Evolutionary conservation across 2,888 invertebrate species (phyloP), one percentile per base, ranked within the genome.

Genomic region (Mythimna loreyi): DNA sequence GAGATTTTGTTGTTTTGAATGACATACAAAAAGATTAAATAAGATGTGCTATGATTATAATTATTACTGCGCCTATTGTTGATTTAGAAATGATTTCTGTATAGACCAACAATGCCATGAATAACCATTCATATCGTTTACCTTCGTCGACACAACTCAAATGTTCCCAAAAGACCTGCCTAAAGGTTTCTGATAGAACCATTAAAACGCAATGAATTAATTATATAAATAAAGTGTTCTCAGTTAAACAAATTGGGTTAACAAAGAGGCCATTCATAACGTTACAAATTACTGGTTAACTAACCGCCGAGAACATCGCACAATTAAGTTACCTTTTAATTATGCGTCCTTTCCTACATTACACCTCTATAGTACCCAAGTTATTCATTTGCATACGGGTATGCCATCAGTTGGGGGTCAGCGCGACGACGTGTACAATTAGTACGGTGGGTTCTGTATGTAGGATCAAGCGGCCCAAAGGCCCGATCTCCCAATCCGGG

Each of bases 351-450:
- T 72, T 72, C 73, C 57, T 75, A 72, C 68, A 69, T 79, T 73
- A 70, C 57, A 81, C 66, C 58, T 62, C 25, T 60, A 67, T 64
- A 58, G 70, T 23, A 66, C 74, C 69, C 80, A 60, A 78, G 82
- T 80, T 76, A 72, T 82, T 80, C 70, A 83, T 83, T 83, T 82
- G 82, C 84, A 82, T 84, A 84, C 67, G 55, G 79, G 74, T 65
- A 55, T 67, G 56, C 74, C 76, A 82, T 83, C 82, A 78, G 72
- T 70, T 82, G 63, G 67, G 74, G 75, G 82, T 82, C 84, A 80
- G 64, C 59, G 67, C 72, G 69, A 74, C 79, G 67, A 79, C 73
- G 77, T 76, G 75, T 83, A 73, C 74, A 78, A 84, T 85, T 85
- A 85, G 78, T 80, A 68, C 70, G 82, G 72, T 67, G 66, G 77